phyloP scores from a whole-genome alignment of 2,888 invertebrate species.

The Cephus rjabovi region DNA sequence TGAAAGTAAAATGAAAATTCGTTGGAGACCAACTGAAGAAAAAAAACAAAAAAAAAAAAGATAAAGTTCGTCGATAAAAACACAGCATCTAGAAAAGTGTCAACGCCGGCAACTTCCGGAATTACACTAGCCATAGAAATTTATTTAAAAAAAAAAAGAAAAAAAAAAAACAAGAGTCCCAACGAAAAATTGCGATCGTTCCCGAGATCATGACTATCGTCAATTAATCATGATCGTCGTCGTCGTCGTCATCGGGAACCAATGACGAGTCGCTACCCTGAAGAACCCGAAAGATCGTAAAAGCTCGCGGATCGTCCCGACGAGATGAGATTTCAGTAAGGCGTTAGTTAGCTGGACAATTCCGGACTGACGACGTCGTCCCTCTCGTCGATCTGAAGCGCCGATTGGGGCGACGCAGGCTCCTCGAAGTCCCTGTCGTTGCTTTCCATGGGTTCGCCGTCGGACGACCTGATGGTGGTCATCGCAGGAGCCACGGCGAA shows the following conservation, averaged over 20 bases:
- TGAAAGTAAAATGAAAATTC: background rate
- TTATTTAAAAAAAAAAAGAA: background rate
- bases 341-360: constrained; percentile 36
- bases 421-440: constrained; percentile 28
- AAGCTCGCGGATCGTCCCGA: background rate
- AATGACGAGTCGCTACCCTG: background rate
- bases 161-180: too few relatives aligned
- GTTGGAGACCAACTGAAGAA: background rate
- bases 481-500: constrained; percentile 18
- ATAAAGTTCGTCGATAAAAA: background rate
- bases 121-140: background rate
- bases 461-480: constrained; percentile 14
- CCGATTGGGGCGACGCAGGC: constrained; percentile 18
- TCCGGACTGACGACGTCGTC: constrained; percentile 32
- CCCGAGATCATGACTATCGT: background rate
- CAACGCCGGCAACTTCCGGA: background rate
- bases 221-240: background rate
- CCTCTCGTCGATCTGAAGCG: constrained; percentile 29
- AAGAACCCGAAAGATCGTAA: background rate
- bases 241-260: background rate
- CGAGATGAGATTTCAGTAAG: background rate
- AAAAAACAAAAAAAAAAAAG: too few relatives aligned
- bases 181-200: background rate
- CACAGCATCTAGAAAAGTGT: background rate
- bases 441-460: constrained; percentile 18